A percentile compares a stretch with the other conserved stretches of the same genome.
Evolutionary conservation across 2,113 vertebrate species (phyloP).

Genomic region (Poeciliopsis turrubarensis): DNA sequence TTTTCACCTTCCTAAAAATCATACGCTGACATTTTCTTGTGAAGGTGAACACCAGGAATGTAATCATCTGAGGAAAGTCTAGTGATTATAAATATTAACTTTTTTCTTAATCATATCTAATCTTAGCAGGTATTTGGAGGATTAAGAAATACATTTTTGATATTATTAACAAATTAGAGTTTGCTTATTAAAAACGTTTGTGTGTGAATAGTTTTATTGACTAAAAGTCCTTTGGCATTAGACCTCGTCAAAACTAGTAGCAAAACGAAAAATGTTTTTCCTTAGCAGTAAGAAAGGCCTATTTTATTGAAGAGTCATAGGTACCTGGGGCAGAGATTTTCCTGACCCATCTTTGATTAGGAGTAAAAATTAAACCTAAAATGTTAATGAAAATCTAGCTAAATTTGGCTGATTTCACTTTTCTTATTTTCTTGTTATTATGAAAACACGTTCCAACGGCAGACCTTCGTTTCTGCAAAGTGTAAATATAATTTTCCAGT

Average conservation of each 20-base stretch:
- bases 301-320: neutral
- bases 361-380: neutral
- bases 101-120: neutral
- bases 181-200: neutral
- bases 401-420: neutral
- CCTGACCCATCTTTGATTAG: neutral
- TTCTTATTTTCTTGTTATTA: neutral
- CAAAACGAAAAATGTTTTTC: neutral
- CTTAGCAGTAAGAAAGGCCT: neutral
- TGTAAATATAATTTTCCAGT: neutral
- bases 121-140: neutral
- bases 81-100: neutral
- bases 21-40: neutral
- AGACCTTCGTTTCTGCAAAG: neutral
- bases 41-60: neutral
- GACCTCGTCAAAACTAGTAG: neutral
- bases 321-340: neutral
- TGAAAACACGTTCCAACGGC: neutral
- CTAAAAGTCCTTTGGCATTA: neutral
- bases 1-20: neutral
- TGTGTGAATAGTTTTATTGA: neutral
- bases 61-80: neutral
- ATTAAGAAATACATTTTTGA: neutral
- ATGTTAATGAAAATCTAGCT: neutral
- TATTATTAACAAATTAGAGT: neutral